These are phyloP conservation scores for Oikopleura dioica DNA, from an alignment of 23 tunicate species.

Conservation along the genomic window DNA sequence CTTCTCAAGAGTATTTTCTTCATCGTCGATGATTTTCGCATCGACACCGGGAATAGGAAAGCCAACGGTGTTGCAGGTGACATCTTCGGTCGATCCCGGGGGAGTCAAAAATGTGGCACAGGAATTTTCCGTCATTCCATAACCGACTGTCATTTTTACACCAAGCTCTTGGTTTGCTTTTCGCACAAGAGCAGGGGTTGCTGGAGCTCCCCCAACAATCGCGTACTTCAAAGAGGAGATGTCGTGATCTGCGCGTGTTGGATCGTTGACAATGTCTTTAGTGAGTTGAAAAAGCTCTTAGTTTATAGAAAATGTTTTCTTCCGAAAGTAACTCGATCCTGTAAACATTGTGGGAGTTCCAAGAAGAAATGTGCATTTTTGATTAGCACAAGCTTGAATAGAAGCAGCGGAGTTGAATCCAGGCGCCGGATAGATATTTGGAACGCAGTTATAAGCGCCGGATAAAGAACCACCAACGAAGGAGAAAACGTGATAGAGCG, in stretches of 20 bases:
- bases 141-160: not conserved
- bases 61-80: not conserved
- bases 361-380: not conserved
- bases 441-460: not conserved
- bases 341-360: slow-evolving; percentile 13
- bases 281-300: no score
- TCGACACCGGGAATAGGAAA: slow-evolving; percentile 11
- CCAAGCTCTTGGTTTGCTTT: not conserved
- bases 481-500: not conserved
- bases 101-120: slow-evolving; percentile 11
- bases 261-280: not conserved
- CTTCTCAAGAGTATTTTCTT: not conserved
- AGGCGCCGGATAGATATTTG: slow-evolving; percentile 11
- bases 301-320: no score
- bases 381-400: not conserved
- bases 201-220: slow-evolving; percentile 6
- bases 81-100: not conserved
- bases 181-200: not conserved
- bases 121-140: slow-evolving; percentile 12
- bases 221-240: not conserved
- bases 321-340: no score
- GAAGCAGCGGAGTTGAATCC: not conserved
- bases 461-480: not conserved
- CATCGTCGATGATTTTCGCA: not conserved
- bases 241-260: not conserved